Evolutionary conservation across 30 jellyfish, hydroid and myxozoan species (phyloP), one percentile per base, ranked within the genome.

Genomic region (Thelohanellus kitauei): DNA sequence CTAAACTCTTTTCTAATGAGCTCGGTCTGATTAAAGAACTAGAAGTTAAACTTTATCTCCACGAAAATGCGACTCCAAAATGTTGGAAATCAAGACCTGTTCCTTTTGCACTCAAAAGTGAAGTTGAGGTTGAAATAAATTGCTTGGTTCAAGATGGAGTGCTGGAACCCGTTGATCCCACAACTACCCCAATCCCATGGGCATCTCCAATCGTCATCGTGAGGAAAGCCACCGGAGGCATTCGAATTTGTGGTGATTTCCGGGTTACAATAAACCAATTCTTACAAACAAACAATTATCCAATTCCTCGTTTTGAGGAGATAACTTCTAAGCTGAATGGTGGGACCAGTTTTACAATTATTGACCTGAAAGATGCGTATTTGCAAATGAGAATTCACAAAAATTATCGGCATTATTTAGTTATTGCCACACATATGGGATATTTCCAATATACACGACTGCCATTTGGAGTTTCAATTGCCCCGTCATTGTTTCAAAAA

Each of bases 381-480:
- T n/a, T n/a, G n/a, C n/a, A n/a, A n/a, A n/a, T n/a, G n/a, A n/a
- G n/a, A n/a, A n/a, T n/a, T n/a, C n/a, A n/a, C n/a, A n/a, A n/a
- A n/a, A n/a, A n/a, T n/a, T n/a, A n/a, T n/a, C n/a, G n/a, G n/a
- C n/a, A n/a, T n/a, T n/a, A n/a, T n/a, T n/a, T n/a, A n/a, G n/a
- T n/a, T n/a, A n/a, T n/a, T n/a, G n/a, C n/a, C n/a, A n/a, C n/a
- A n/a, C 58, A 51, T 38, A 51, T 39, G 20, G 66, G 66, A 39
- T 40, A 31, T 38, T 53, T 23, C 47, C 57, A 41, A 52, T 33
- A 31, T 53, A 19, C 51, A 18, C 43, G 67, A 37, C 32, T 47
- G 32, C 82, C 55, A 1, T 47, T 57, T 33, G 66, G 66, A 25
- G 48, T 57, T 46, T 40, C 60, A 35, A 47, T 64, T 4, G 50